phyloP scores from a whole-genome alignment of 2,113 vertebrate species.

The Notothenia rossii region DNA sequence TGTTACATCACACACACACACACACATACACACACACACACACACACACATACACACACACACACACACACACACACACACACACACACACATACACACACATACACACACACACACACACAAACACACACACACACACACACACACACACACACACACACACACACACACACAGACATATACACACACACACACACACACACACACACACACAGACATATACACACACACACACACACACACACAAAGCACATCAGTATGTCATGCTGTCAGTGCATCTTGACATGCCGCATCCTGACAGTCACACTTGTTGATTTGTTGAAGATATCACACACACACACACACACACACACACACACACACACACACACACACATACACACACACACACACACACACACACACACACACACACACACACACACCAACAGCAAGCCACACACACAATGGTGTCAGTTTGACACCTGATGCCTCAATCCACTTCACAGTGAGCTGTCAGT shows the following conservation, averaged over 20 bases:
- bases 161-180: not conserved
- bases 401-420: constrained; percentile 33
- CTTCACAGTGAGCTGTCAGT: constrained; percentile 51
- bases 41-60: constrained; percentile 4
- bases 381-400: constrained; percentile 32
- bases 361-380: constrained; percentile 21
- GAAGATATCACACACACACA: not conserved
- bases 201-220: constrained; percentile 2
- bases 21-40: constrained; percentile 9
- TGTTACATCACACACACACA: not conserved
- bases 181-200: constrained; percentile 4
- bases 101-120: constrained; percentile 1
- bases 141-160: not conserved
- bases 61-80: constrained; percentile 5
- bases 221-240: not conserved
- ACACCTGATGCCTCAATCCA: constrained; percentile 56
- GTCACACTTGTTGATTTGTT: constrained; percentile 36
- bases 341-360: not conserved
- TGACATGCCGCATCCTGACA: constrained; percentile 39
- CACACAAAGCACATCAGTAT: constrained; percentile 5
- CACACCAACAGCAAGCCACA: constrained; percentile 22
- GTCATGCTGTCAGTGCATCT: constrained; percentile 37
- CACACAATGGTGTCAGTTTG: constrained; percentile 32
- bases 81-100: not conserved
- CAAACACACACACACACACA: constrained; percentile 3